Evolutionary conservation across 30 jellyfish, hydroid and myxozoan genomes (phyloP).

Genomic region (Hydractinia symbiolongicarpus): DNA sequence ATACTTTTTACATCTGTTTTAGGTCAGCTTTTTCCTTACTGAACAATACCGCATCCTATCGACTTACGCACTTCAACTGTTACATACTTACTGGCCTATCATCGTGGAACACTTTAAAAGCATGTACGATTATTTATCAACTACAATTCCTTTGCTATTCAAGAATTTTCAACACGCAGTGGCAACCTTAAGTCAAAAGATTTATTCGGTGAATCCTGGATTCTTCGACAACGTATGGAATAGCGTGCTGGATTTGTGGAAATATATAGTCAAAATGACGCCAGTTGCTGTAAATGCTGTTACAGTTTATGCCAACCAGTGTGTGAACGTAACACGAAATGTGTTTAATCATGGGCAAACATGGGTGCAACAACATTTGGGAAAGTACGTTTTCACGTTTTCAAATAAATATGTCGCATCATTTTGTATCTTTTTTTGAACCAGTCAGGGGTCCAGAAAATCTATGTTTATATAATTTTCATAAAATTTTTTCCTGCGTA

Average conservation of each 20-base stretch:
- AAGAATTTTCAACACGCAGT: constrained; percentile 29
- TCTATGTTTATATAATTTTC: too few relatives aligned
- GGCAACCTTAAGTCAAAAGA: constrained; percentile 14
- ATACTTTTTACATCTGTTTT: not conserved
- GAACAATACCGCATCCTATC: constrained; percentile 17
- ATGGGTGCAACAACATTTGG: constrained; percentile 39
- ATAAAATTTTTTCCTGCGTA: too few relatives aligned
- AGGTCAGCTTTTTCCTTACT: constrained; percentile 10
- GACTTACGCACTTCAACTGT: constrained; percentile 19
- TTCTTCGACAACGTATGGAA: constrained; percentile 40
- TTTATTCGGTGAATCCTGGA: constrained; percentile 55
- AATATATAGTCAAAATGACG: constrained; percentile 32
- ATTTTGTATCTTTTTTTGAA: too few relatives aligned
- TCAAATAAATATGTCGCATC: too few relatives aligned
- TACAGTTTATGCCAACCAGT: constrained; percentile 8
- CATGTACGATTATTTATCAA: constrained; percentile 2
- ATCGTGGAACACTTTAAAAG: not conserved
- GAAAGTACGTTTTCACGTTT: not conserved
- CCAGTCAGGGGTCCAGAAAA: too few relatives aligned
- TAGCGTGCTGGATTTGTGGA: constrained; percentile 22
- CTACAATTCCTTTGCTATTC: constrained; percentile 17
- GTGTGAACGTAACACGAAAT: constrained; percentile 13
- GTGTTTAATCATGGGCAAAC: constrained; percentile 32
- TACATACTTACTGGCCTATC: constrained; percentile 43
- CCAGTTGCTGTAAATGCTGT: constrained; percentile 48